A percentile compares a stretch with the other conserved stretches of the same genome.
phyloP scores from a whole-genome alignment of 1,140 invertebrate species.

The Caerostris extrusa region DNA sequence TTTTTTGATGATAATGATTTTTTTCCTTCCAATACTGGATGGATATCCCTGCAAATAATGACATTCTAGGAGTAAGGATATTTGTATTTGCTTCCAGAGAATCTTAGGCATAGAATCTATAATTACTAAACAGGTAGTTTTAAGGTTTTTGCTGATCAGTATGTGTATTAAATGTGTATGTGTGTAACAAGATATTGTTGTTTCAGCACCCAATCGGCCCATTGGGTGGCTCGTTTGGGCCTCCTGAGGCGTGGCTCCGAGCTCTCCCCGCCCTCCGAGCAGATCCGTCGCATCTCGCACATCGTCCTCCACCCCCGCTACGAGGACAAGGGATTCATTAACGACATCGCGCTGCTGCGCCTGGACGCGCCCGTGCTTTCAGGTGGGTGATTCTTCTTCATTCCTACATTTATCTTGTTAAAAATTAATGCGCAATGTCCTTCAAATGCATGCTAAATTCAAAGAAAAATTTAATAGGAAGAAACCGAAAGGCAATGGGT shows the following conservation, averaged over 20 bases:
- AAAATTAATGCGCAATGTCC: too few species aligned
- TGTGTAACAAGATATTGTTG: neutral
- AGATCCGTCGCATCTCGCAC: slow-evolving; percentile 84
- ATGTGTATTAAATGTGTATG: too few species aligned
- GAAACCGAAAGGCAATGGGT: too few species aligned
- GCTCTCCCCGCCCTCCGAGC: slow-evolving; percentile 89
- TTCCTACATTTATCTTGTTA: too few species aligned
- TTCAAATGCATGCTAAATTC: too few species aligned
- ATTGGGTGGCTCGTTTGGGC: slow-evolving; percentile 90
- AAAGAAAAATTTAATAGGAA: too few species aligned
- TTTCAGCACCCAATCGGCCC: slow-evolving; percentile 87
- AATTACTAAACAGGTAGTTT: too few species aligned
- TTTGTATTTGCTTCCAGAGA: neutral
- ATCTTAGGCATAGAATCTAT: neutral
- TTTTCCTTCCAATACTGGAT: too few species aligned
- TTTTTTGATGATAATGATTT: too few species aligned
- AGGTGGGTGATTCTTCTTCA: slow-evolving; percentile 79
- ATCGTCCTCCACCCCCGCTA: slow-evolving; percentile 89
- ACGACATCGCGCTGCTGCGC: slow-evolving; percentile 89
- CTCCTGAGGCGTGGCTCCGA: slow-evolving; percentile 87
- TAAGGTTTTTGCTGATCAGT: too few species aligned
- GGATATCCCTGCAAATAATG: too few species aligned
- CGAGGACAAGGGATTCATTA: slow-evolving; percentile 89
- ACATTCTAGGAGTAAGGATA: neutral
- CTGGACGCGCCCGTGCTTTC: slow-evolving; percentile 86